Evolutionary conservation across 2,797 vertebrate genomes (phyloP).

Genomic region (Australoheros facetus): DNA sequence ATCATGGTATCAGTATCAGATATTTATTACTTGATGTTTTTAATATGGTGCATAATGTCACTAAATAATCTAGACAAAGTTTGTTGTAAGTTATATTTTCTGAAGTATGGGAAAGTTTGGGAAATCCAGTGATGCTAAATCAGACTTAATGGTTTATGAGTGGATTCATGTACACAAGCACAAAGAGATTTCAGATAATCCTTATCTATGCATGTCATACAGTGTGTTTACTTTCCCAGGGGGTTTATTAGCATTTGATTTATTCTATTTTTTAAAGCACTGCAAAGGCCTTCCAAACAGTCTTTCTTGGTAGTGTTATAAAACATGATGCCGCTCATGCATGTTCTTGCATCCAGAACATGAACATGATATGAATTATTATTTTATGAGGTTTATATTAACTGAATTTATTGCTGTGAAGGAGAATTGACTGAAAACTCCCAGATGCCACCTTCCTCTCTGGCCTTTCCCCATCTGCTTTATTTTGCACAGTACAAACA

Average conservation of each 20-base stretch:
- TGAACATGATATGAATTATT: neutral
- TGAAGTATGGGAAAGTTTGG: neutral
- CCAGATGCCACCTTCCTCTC: neutral
- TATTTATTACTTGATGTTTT: neutral
- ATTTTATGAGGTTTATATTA: neutral
- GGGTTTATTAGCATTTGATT: conserved; percentile 9
- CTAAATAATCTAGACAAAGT: neutral
- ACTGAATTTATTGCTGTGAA: neutral
- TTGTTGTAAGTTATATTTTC: neutral
- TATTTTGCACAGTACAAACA: neutral
- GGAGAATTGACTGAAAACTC: neutral
- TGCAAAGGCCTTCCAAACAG: neutral
- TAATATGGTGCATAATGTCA: neutral
- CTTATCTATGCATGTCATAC: neutral
- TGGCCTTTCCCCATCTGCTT: neutral
- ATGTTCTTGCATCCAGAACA: neutral
- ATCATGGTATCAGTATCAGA: neutral
- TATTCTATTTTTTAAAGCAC: neutral
- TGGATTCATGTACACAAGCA: neutral
- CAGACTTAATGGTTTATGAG: neutral
- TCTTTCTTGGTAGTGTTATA: neutral
- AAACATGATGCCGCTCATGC: fast-evolving
- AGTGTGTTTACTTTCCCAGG: neutral
- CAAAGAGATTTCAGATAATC: neutral
- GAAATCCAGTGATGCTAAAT: neutral